Conservation (phyloP, 2,888 invertebrate genomes). For the Pachydiplax longipennis region DNA sequence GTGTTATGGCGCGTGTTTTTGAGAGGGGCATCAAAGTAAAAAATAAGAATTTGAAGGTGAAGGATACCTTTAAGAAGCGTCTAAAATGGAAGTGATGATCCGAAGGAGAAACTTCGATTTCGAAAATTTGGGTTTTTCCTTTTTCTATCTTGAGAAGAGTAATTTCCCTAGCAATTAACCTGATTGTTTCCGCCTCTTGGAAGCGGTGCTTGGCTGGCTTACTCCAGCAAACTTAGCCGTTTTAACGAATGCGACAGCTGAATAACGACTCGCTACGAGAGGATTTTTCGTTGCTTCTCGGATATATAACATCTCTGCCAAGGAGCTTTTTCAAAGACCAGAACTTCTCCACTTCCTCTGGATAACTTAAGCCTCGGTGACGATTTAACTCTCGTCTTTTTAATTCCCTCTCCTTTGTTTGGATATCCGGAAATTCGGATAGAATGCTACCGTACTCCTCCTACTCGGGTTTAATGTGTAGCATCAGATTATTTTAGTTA, state of each 20-base stretch:
- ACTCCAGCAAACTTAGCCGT: slow-evolving; percentile 18
- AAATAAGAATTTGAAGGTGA: no score
- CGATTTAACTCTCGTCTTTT: background rate
- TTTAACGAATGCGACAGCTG: slow-evolving; percentile 37
- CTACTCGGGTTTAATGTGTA: no score
- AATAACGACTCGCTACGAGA: background rate
- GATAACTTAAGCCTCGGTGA: background rate
- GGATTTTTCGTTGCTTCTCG: background rate
- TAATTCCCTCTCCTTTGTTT: background rate
- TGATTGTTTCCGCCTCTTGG: slow-evolving; percentile 41
- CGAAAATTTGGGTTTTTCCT: background rate
- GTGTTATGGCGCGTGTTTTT: no score
- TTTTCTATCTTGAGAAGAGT: slow-evolving; percentile 8
- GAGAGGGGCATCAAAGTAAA: no score
- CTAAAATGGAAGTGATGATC: no score
- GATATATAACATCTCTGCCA: slow-evolving; percentile 25
- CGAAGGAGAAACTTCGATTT: no score
- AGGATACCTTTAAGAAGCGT: no score
- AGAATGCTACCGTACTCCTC: background rate
- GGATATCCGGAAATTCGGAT: background rate
- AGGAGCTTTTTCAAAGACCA: background rate
- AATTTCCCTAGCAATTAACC: slow-evolving; percentile 42
- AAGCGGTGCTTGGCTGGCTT: background rate
- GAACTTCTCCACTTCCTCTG: background rate
- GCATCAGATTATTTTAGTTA: no score